These are phyloP conservation scores for Apostichopus parvimensis DNA, from an alignment of 35 echinoderm and acorn worm species.

Conservation along the genomic window DNA sequence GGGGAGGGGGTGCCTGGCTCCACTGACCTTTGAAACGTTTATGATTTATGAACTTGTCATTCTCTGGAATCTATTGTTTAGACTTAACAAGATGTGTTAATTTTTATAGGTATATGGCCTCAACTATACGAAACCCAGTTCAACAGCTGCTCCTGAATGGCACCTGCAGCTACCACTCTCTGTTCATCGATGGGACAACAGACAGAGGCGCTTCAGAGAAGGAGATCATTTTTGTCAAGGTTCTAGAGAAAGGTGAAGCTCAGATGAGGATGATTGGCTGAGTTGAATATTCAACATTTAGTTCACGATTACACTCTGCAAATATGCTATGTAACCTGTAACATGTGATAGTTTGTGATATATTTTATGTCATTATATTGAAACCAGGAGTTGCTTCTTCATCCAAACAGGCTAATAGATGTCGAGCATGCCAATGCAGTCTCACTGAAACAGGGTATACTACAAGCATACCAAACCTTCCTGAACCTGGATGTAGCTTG, in stretches of 20 bases:
- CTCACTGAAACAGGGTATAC: constrained; percentile 14
- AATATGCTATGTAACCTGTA: no score
- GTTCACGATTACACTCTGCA: no score
- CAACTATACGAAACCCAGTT: not conserved
- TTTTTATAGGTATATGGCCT: no score
- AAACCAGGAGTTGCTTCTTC: no score
- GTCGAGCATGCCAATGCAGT: constrained; percentile 33
- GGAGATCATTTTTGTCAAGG: constrained; percentile 40
- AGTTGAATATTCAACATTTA: not conserved
- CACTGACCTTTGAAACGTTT: no score
- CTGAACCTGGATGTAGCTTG: not conserved
- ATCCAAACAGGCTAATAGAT: constrained; percentile 25
- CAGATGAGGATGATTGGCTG: not conserved
- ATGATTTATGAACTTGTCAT: no score
- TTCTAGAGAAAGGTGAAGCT: constrained; percentile 36
- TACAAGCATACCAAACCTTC: not conserved
- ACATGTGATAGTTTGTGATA: no score
- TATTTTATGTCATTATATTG: no score
- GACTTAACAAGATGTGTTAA: no score
- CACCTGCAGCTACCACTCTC: constrained; percentile 52
- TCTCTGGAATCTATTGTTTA: no score
- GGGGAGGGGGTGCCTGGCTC: no score
- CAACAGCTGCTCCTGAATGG: not conserved
- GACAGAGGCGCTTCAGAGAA: constrained; percentile 20
- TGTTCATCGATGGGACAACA: constrained; percentile 45